Conservation (phyloP, 2,113 vertebrate genomes). For the Podarcis raffonei region DNA sequence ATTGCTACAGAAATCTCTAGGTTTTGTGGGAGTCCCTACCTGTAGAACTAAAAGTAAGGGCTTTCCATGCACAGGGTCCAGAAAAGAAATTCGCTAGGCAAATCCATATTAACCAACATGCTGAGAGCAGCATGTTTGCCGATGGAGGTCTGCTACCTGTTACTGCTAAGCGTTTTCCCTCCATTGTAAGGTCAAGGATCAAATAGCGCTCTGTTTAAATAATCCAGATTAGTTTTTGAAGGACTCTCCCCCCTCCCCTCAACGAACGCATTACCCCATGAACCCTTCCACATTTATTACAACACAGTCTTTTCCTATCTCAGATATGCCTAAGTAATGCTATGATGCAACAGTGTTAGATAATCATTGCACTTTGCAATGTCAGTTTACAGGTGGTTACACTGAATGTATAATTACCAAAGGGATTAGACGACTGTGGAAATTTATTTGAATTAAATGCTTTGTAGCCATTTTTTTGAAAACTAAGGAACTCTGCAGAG, state of each 20-base stretch:
- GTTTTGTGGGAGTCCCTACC: not conserved
- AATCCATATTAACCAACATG: not conserved
- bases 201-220: slow-evolving; percentile 59
- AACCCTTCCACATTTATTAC: slow-evolving; percentile 31
- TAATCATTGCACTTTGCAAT: not conserved
- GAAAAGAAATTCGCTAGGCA: not conserved
- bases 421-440: not conserved
- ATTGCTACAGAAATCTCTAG: not conserved
- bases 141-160: slow-evolving; percentile 51
- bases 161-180: slow-evolving; percentile 56
- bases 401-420: not conserved
- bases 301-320: slow-evolving; percentile 25
- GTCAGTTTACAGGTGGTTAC: not conserved
- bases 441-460: slow-evolving; percentile 5
- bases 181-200: slow-evolving; percentile 67
- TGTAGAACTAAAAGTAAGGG: not conserved
- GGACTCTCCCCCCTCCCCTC: slow-evolving; percentile 23
- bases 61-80: not conserved
- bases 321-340: slow-evolving; percentile 1
- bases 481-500: not conserved
- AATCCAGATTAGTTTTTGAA: slow-evolving; percentile 54
- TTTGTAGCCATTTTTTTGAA: not conserved
- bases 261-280: slow-evolving; percentile 7
- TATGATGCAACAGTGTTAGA: slow-evolving; percentile 34
- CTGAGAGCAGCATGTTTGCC: slow-evolving; percentile 52